phyloP scores from a whole-genome alignment of 2,888 invertebrate genomes.

The Carpatolechia fugitivella region DNA sequence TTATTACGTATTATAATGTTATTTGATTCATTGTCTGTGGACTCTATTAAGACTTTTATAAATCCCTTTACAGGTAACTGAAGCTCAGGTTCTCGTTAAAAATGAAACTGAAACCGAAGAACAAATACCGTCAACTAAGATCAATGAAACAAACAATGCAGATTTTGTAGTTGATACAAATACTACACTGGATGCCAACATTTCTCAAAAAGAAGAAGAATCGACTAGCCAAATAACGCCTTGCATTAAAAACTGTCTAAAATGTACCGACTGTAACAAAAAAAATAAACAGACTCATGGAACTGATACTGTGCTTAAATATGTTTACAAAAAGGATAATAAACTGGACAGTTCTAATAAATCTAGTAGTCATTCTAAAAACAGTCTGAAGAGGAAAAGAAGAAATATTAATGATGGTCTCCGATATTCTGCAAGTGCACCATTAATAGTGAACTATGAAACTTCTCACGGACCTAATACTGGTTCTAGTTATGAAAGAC shows the following conservation, averaged over 20 bases:
- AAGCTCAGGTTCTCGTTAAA: conserved; percentile 40
- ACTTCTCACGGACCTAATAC: conserved; percentile 42
- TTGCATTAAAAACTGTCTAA: not conserved
- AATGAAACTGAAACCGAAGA: conserved; percentile 15
- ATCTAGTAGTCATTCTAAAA: conserved; percentile 49
- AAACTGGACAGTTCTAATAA: conserved; percentile 33
- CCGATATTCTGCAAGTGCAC: conserved; percentile 33
- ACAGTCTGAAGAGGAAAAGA: conserved; percentile 52
- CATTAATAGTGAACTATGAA: conserved; percentile 53
- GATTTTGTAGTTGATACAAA: not conserved
- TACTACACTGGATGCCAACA: not conserved
- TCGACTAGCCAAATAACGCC: not conserved
- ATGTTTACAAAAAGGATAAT: conserved; percentile 52
- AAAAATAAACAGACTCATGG: conserved; percentile 28
- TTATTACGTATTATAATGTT: conserved; percentile 4
- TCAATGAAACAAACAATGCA: conserved; percentile 9
- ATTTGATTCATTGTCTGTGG: not conserved
- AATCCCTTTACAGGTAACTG: conserved; percentile 52
- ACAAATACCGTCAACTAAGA: not conserved
- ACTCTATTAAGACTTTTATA: not conserved
- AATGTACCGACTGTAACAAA: conserved; percentile 10
- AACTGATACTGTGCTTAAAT: conserved; percentile 49
- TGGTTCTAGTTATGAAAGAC: conserved; percentile 27
- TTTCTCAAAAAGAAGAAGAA: not conserved
- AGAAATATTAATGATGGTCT: conserved; percentile 35